phyloP scores from a whole-genome alignment of 2,888 invertebrate species.

The Pollenia griseotomentosa region DNA sequence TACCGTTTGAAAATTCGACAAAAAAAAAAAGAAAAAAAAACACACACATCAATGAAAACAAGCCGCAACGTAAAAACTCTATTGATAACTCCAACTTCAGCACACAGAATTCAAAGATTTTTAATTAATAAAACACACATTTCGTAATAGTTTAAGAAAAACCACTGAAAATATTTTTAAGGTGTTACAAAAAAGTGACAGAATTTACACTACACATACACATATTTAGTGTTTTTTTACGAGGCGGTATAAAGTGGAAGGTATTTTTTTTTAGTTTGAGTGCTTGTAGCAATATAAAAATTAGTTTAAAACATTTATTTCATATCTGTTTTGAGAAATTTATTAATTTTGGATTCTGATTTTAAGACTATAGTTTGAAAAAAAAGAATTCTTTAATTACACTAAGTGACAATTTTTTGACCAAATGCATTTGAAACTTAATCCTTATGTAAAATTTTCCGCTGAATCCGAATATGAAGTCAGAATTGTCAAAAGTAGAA shows the following conservation, averaged over 20 bases:
- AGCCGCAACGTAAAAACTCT: neutral
- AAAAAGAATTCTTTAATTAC: too few species aligned
- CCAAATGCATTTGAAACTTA: too few species aligned
- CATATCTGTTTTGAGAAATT: too few species aligned
- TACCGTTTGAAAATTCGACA: neutral
- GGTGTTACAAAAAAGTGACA: constrained; percentile 81
- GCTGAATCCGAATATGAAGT: too few species aligned
- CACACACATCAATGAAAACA: constrained; percentile 19
- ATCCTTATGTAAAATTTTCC: too few species aligned
- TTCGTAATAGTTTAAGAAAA: neutral
- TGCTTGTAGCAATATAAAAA: neutral
- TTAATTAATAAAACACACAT: constrained; percentile 6
- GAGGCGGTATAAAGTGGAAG: neutral
- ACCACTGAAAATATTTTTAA: constrained; percentile 60
- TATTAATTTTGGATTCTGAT: too few species aligned
- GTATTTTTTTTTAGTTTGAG: neutral
- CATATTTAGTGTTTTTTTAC: neutral
- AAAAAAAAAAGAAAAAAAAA: neutral
- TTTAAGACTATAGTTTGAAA: too few species aligned
- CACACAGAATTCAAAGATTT: neutral
- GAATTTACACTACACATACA: constrained; percentile 77
- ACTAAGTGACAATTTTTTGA: too few species aligned
- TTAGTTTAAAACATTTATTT: too few species aligned
- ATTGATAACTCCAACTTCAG: constrained; percentile 10
- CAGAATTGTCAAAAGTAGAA: too few species aligned